A percentile compares a stretch with the other conserved stretches of the same genome.
These are phyloP conservation scores for Otolemur garnettii DNA, from an alignment of 2,113 vertebrate genomes.

Conservation along the genomic window DNA sequence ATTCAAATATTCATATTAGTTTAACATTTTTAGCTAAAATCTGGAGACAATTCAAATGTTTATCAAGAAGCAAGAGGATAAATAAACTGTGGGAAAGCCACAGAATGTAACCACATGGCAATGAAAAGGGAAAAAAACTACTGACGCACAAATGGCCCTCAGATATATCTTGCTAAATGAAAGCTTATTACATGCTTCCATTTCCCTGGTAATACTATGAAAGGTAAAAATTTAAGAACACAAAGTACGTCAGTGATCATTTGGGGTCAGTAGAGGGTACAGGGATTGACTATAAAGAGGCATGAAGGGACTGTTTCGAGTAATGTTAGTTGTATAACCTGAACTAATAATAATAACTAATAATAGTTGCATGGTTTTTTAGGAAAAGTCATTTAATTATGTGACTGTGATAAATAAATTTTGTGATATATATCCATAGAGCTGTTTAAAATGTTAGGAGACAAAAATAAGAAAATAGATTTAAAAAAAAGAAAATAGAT, in stretches of 20 bases:
- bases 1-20: neutral
- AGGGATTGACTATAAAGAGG: neutral
- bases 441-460: neutral
- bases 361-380: neutral
- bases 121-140: neutral
- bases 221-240: neutral
- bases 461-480: neutral
- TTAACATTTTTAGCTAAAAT: neutral
- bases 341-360: neutral
- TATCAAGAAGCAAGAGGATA: neutral
- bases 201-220: neutral
- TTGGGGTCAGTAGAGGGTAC: neutral
- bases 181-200: neutral
- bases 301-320: neutral
- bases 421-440: neutral
- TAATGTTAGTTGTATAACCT: neutral
- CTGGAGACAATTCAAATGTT: neutral
- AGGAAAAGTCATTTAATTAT: neutral
- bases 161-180: neutral
- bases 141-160: neutral
- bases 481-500: neutral
- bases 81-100: neutral
- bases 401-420: neutral
- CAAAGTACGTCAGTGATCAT: neutral
- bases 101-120: neutral